Conservation (phyloP, 2,888 invertebrate genomes). For the Tenthredo livida region DNA sequence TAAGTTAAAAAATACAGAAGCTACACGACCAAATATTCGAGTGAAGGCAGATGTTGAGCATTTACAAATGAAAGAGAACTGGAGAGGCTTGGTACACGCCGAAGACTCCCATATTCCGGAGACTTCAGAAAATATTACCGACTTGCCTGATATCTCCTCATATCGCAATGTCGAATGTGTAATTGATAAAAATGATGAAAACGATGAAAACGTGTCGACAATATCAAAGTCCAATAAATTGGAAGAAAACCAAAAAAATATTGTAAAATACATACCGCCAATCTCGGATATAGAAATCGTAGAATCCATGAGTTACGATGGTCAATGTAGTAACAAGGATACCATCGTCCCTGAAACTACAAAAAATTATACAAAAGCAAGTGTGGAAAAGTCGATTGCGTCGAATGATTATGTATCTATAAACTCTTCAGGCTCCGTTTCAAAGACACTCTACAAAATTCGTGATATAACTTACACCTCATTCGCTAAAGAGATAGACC, state of each 20-base stretch:
- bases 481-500: neutral
- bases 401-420: neutral
- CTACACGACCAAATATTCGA: neutral
- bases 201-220: neutral
- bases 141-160: neutral
- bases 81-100: neutral
- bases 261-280: neutral
- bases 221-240: neutral
- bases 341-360: neutral
- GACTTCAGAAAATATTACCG: neutral
- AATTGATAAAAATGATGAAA: neutral
- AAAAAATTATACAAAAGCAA: neutral
- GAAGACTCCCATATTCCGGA: neutral
- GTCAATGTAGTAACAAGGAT: neutral
- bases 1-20: neutral
- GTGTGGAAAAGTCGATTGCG: neutral
- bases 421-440: neutral
- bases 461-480: neutral
- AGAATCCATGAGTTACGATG: neutral
- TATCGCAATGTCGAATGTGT: neutral
- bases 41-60: neutral
- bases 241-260: neutral
- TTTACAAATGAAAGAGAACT: neutral
- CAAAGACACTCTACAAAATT: neutral
- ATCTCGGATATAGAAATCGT: no score